phyloP scores from a whole-genome alignment of 1,140 invertebrate species.

The Melitaea cinxia region DNA sequence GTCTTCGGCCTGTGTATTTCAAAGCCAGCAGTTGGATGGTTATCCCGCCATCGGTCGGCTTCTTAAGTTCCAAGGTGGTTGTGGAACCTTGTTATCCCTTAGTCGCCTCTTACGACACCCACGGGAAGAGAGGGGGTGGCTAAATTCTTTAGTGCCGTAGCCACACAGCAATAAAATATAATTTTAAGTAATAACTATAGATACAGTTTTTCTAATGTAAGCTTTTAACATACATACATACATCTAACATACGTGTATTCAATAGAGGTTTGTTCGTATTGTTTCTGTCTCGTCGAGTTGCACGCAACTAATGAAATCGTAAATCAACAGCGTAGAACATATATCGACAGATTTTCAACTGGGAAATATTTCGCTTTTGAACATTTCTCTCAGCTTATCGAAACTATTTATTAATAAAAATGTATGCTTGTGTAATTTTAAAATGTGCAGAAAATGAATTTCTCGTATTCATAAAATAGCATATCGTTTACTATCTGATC shows the following conservation, averaged over 20 bases:
- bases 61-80: too few relatives aligned
- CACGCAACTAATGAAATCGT: conserved; percentile 76
- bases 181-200: neutral
- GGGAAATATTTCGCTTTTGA: conserved; percentile 62
- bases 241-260: conserved; percentile 13
- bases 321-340: conserved; percentile 70
- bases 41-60: too few relatives aligned
- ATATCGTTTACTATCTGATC: too few relatives aligned
- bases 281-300: conserved; percentile 56
- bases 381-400: conserved; percentile 47
- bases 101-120: too few relatives aligned
- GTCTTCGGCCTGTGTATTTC: too few relatives aligned
- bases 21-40: too few relatives aligned
- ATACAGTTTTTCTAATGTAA: neutral
- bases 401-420: conserved; percentile 57
- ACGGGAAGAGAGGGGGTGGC: too few relatives aligned
- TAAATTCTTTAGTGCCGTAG: too few relatives aligned
- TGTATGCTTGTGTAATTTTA: neutral
- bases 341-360: conserved; percentile 71
- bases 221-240: neutral
- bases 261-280: conserved; percentile 39
- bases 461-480: too few relatives aligned
- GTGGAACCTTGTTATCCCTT: too few relatives aligned
- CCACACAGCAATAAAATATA: neutral
- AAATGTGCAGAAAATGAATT: too few relatives aligned